Base-by-base conservation (phyloP, 1,140 invertebrate species). In the Alviniconcha marisindica region DNA sequence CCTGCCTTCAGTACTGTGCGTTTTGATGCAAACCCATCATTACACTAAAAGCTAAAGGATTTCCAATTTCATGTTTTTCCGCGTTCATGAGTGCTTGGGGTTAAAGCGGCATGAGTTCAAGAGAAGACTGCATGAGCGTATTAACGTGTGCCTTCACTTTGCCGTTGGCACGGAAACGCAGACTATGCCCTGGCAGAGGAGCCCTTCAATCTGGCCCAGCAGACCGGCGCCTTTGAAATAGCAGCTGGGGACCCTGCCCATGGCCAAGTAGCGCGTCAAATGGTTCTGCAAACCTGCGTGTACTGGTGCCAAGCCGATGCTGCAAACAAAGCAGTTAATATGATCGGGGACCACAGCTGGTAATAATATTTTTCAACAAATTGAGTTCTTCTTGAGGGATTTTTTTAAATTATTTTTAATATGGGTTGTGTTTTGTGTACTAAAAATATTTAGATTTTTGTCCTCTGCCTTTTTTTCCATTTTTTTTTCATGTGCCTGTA, bases 171-270 rank as follows among this genome's bases (percentile, higher is more conserved):
- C 42, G 28, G 21, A 77, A 44, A 21, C 78, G 12, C 77, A 92
- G 91, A 71, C 51, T 93, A 91, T 87, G 48, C 77, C 48, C 83
- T 88, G 33, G 69, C 86, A 84, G 76, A 84, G n/a, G 91, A 93
- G 84, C 89, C 92, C 14, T 87, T 85, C 82, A 91, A 91, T 83
- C 88, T 92, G 86, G 90, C 89, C 24, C 91, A 89, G 69, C 92
- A 93, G 85, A 89, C 88, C 31, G 91, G 91, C 28, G 85, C 88
- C 36, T 93, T 88, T 89, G 92, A 93, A 81, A 84, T 91, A 0
- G 81, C 86, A 5, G 79, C 80, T 21, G 56, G 80, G 24, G 85
- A 88, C 77, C 24, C 48, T 42, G 66, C 63, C 77, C 87, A 89
- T 77, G 85, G 87, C 54, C 88, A 91, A 77, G 87, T 92, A 31